Conservation (phyloP, 2,797 vertebrate species). For the Acipenser ruthenus region DNA sequence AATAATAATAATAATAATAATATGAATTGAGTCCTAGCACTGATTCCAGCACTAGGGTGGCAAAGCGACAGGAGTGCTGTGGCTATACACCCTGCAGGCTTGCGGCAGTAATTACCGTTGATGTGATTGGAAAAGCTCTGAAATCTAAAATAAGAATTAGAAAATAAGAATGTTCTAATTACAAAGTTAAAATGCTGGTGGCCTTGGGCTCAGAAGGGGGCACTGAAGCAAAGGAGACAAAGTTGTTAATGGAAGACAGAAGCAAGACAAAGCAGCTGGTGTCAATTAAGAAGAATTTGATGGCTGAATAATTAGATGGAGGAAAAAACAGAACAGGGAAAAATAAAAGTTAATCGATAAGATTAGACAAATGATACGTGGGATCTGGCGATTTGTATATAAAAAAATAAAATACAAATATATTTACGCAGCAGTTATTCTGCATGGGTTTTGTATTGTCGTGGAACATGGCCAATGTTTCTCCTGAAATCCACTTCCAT, state of each 20-base stretch:
- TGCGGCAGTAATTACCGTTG: constrained; percentile 44
- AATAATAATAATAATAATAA: too few species aligned
- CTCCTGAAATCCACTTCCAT: too few species aligned
- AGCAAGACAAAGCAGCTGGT: neutral
- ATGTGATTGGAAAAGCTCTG: constrained; percentile 54
- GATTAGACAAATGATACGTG: constrained; percentile 28
- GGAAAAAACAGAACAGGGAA: constrained; percentile 25
- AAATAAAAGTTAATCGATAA: constrained; percentile 3
- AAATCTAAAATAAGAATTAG: constrained; percentile 66
- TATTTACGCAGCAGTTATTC: too few species aligned
- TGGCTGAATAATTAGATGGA: constrained; percentile 29
- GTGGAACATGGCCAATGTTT: too few species aligned
- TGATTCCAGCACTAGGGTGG: constrained; percentile 17
- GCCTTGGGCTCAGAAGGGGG: constrained; percentile 38
- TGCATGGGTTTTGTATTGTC: too few species aligned
- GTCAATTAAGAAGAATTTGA: neutral
- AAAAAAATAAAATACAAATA: too few species aligned
- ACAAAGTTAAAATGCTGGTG: constrained; percentile 56
- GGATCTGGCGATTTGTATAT: neutral
- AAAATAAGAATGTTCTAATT: constrained; percentile 53
- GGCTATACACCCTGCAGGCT: constrained; percentile 23
- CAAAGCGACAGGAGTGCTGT: constrained; percentile 4
- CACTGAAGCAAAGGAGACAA: constrained; percentile 34
- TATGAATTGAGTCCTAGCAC: constrained; percentile 8
- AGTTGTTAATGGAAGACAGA: constrained; percentile 41